Conservation (phyloP, 2,113 vertebrate genomes). For the Lipophrys pholis region DNA sequence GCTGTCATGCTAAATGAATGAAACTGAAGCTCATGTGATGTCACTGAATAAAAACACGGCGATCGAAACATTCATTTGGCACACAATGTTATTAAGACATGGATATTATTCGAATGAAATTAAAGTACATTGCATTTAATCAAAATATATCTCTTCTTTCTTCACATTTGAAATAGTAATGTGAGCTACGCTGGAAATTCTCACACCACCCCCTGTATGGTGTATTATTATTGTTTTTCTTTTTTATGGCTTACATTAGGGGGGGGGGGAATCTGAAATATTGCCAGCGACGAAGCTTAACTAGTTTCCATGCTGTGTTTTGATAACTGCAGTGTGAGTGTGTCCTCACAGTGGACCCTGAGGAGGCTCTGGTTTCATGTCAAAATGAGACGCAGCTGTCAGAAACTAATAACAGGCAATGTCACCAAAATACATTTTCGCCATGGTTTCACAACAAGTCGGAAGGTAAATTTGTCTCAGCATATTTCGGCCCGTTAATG, state of each 20-base stretch:
- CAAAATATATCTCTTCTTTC: background rate
- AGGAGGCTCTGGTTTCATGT: slow-evolving; percentile 67
- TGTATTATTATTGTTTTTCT: background rate
- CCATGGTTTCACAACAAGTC: slow-evolving; percentile 1
- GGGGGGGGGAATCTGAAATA: slow-evolving; percentile 27
- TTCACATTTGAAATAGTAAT: slow-evolving; percentile 6
- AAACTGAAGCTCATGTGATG: background rate
- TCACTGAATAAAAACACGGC: background rate
- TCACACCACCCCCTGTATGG: background rate
- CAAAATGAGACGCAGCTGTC: slow-evolving; percentile 66
- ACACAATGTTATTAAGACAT: background rate
- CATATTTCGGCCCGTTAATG: background rate
- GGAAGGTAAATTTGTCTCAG: background rate
- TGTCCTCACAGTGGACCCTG: slow-evolving; percentile 39
- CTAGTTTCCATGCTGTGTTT: slow-evolving; percentile 70
- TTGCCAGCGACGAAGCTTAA: slow-evolving; percentile 43
- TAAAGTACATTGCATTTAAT: background rate
- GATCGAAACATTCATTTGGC: slow-evolving; percentile 13
- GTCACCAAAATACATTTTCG: slow-evolving; percentile 51
- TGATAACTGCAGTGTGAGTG: slow-evolving; percentile 53
- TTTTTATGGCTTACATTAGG: slow-evolving; percentile 43
- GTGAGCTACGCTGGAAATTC: background rate
- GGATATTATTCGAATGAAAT: background rate
- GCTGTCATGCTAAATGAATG: background rate
- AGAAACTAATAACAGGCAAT: slow-evolving; percentile 53